Evolutionary conservation across 1,140 invertebrate genomes (phyloP).

Genomic region (Tigriopus japonicus): DNA sequence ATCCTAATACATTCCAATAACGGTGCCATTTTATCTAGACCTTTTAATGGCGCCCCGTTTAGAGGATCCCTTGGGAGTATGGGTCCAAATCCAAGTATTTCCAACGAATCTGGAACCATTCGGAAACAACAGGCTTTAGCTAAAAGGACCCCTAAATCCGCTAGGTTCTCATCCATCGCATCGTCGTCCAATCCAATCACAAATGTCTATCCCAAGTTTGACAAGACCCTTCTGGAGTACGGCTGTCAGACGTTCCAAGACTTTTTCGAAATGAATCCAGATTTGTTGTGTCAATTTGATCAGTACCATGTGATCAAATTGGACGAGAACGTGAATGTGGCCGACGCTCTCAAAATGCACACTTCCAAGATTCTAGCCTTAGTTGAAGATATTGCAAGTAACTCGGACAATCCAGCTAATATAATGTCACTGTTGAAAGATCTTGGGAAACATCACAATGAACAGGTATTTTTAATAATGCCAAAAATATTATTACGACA

Average conservation of each 20-base stretch:
- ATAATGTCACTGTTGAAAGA: neutral
- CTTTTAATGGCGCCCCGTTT: too few species aligned
- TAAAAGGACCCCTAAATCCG: too few species aligned
- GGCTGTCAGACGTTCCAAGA: neutral
- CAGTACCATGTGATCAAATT: neutral
- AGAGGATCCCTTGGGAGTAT: too few species aligned
- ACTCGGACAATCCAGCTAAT: neutral
- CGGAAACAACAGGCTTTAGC: neutral
- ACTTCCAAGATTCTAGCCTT: neutral
- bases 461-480: neutral
- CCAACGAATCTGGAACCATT: neutral
- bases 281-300: neutral
- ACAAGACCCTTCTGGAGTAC: neutral
- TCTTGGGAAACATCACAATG: neutral
- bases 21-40: too few species aligned
- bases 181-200: neutral
- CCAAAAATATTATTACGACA: neutral
- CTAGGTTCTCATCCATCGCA: neutral
- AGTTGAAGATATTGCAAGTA: neutral
- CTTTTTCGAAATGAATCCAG: neutral
- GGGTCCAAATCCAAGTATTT: too few species aligned
- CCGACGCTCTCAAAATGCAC: neutral
- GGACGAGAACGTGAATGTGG: neutral
- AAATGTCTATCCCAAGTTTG: neutral
- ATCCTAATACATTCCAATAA: too few species aligned